Base-by-base conservation (phyloP, 2,113 vertebrate species). In the Manacus vitellinus region DNA sequence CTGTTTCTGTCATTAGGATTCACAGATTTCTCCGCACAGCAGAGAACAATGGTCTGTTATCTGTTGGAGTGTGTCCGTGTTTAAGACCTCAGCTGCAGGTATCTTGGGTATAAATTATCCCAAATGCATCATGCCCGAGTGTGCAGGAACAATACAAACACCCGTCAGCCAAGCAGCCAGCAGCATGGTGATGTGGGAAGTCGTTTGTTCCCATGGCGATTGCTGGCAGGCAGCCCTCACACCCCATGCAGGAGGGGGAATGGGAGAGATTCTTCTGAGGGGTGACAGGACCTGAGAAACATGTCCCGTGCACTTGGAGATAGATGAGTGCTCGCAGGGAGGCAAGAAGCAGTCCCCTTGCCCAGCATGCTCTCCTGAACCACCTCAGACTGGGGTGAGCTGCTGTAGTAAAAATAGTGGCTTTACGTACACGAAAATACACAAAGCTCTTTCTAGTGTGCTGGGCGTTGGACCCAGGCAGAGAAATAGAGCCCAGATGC, bases 81-180 rank as follows among this genome's bases (percentile, higher is more conserved):
- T 87, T 68, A 61, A 68, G 56, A 89, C 6, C 39, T 61, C 44
- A 79, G 22, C 37, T 72, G 58, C 65, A 61, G 54, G 49, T 86
- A 52, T 44, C 56, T 71, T 51, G 35, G 25, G 18, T 72, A 27
- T 58, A 55, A 78, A 87, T 39, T 39, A 92, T 55, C 25, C 62
- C 33, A 61, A 54, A 6, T 1, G 1, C 65, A 31, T 14, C 1
- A 0, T 14, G 31, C n/a, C 71, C 0, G 1, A 63, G 44, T 33
- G 62, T 63, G 77, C 80, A 43, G 46, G 70, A 92, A 39, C 67
- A 52, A 66, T 6, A 4, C 31, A 39, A 31, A 10, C 23, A 2
- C 14, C 15, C n/a, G 37, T 78, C 49, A 63, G 66, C 47, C 1
- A 9, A 88, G 66, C 65, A 44, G 56, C 4, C 37, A 47, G 46